Percentiles rank a stretch among this genome's conserved stretches.
These are phyloP conservation scores for Pleuronectes platessa DNA, from an alignment of 2,113 vertebrate genomes.

Conservation along the genomic window DNA sequence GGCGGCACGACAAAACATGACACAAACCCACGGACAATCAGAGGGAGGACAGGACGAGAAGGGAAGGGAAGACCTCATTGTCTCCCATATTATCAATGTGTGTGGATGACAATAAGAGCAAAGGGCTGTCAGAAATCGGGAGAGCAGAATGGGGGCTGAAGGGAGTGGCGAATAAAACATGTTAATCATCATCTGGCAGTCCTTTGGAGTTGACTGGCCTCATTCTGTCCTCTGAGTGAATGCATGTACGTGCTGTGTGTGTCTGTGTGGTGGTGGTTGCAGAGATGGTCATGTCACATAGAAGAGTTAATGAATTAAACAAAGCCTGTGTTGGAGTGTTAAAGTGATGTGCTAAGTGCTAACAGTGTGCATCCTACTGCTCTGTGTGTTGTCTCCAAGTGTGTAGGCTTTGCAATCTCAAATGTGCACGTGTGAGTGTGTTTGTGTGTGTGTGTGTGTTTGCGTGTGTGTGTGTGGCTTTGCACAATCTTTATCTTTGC, in stretches of 20 bases:
- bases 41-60: background rate
- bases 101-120: conserved; percentile 25
- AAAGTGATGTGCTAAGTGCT: conserved; percentile 50
- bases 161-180: conserved; percentile 32
- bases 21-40: conserved; percentile 27
- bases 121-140: conserved; percentile 24
- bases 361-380: conserved; percentile 11
- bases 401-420: conserved; percentile 8
- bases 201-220: conserved; percentile 45
- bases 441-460: background rate
- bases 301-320: conserved; percentile 52
- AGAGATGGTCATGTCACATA: conserved; percentile 24
- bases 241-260: conserved; percentile 4
- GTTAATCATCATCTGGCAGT: conserved; percentile 52
- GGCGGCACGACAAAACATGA: conserved; percentile 27
- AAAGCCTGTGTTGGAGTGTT: conserved; percentile 23
- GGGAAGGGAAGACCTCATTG: conserved; percentile 8
- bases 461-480: background rate
- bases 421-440: background rate
- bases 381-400: conserved; percentile 15
- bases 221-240: conserved; percentile 56
- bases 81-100: conserved; percentile 2
- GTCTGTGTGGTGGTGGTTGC: background rate
- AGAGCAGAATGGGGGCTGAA: conserved; percentile 1
- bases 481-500: conserved; percentile 29